Evolutionary conservation across 2,113 vertebrate species (phyloP).

Genomic region (Coturnix japonica): DNA sequence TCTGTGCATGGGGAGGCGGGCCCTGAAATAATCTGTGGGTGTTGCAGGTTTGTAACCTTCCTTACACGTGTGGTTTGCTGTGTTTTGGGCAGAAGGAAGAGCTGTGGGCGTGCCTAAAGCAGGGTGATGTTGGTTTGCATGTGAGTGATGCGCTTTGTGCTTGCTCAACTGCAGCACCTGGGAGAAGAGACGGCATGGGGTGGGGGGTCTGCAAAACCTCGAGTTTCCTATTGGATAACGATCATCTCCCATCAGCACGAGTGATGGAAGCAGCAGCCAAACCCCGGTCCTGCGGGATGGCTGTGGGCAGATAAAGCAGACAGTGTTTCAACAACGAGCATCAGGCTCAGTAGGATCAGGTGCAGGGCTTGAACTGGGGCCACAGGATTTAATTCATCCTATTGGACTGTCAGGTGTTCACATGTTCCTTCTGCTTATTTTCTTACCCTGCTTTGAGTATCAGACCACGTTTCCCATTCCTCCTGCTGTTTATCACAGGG

Average conservation of each 20-base stretch:
- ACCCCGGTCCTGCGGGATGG: neutral
- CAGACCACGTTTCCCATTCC: rapidly evolving
- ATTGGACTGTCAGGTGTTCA: neutral
- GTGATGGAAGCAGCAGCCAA: neutral
- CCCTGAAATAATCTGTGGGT: rapidly evolving
- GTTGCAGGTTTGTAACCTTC: rapidly evolving
- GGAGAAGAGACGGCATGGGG: neutral
- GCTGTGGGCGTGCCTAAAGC: rapidly evolving
- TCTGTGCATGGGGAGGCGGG: rapidly evolving
- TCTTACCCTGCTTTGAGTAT: neutral
- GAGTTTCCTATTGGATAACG: rapidly evolving
- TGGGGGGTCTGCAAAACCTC: neutral
- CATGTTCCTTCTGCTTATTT: neutral
- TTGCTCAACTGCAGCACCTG: neutral
- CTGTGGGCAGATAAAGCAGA: neutral
- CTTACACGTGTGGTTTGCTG: rapidly evolving
- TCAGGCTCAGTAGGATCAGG: neutral
- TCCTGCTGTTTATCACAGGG: neutral
- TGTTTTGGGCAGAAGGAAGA: rapidly evolving
- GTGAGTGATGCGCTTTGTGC: rapidly evolving
- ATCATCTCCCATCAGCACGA: neutral
- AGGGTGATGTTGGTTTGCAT: neutral
- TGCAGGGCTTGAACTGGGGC: neutral
- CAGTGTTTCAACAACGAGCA: rapidly evolving
- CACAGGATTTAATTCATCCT: neutral